Conservation (phyloP, 2,797 vertebrate genomes). For the Eulemur mongoz region DNA sequence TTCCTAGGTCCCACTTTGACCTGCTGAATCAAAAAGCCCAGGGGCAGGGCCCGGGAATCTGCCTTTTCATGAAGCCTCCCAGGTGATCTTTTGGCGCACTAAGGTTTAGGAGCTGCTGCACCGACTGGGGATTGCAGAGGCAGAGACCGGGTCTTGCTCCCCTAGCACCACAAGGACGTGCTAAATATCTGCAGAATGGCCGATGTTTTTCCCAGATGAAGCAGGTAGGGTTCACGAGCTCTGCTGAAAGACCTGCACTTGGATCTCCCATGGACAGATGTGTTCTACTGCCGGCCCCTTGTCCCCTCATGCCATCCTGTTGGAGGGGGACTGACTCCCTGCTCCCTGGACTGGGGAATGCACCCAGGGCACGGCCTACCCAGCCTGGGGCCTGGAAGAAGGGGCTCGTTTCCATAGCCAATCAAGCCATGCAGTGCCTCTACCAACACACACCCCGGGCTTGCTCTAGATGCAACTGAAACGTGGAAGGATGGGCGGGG, state of each 20-base stretch:
- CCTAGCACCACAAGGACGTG: rapidly evolving
- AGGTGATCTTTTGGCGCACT: not conserved
- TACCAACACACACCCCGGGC: rapidly evolving
- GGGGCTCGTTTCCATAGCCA: not conserved
- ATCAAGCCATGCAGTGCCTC: not conserved
- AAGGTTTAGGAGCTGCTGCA: not conserved
- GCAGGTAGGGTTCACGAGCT: not conserved
- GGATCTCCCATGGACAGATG: too few relatives aligned
- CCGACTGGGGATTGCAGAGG: not conserved
- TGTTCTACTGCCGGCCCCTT: not conserved
- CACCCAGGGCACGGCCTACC: not conserved
- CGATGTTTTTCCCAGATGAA: not conserved
- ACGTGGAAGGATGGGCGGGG: rapidly evolving
- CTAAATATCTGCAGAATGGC: not conserved
- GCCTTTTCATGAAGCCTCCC: not conserved
- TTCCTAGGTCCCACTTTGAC: not conserved
- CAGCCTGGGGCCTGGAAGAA: not conserved
- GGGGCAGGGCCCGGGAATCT: not conserved
- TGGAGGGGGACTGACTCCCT: not conserved
- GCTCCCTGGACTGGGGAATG: not conserved
- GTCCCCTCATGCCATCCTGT: not conserved
- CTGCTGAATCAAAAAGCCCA: not conserved
- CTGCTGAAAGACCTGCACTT: not conserved
- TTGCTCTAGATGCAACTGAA: not conserved
- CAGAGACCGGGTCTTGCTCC: not conserved